phyloP scores from a whole-genome alignment of 2,113 vertebrate genomes.

The Crotalus viridis region DNA sequence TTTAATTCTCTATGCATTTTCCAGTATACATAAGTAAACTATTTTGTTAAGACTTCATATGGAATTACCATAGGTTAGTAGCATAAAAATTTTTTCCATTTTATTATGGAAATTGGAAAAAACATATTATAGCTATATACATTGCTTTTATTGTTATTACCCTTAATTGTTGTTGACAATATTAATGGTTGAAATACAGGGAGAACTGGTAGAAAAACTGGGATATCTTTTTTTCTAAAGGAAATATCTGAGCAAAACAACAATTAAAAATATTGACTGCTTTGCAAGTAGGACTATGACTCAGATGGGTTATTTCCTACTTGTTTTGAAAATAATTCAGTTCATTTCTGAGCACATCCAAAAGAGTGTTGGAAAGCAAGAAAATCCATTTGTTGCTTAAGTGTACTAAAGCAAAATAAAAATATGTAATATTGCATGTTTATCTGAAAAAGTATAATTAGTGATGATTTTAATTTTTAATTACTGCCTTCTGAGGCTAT shows the following conservation, averaged over 20 bases:
- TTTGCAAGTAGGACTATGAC: not conserved
- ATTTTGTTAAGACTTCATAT: not conserved
- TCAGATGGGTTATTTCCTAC: not conserved
- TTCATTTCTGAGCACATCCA: not conserved
- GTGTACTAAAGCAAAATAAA: conserved; percentile 74
- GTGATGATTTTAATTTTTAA: not conserved
- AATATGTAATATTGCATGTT: conserved; percentile 73
- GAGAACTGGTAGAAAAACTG: not conserved
- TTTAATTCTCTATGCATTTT: not conserved
- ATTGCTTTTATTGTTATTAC: not conserved
- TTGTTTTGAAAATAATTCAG: not conserved
- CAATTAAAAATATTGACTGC: not conserved
- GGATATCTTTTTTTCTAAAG: not conserved
- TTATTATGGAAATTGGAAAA: not conserved
- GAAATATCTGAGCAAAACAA: not conserved
- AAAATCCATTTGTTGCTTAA: conserved; percentile 77
- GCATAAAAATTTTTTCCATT: not conserved
- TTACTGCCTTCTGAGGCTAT: not conserved
- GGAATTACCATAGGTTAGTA: not conserved
- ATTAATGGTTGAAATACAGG: not conserved
- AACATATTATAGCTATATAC: not conserved
- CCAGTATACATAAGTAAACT: not conserved
- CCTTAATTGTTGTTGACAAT: not conserved
- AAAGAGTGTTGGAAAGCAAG: conserved; percentile 58
- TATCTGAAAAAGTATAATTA: not conserved